Base-by-base conservation (phyloP, 1,140 invertebrate genomes). In the Panonychus citri region DNA sequence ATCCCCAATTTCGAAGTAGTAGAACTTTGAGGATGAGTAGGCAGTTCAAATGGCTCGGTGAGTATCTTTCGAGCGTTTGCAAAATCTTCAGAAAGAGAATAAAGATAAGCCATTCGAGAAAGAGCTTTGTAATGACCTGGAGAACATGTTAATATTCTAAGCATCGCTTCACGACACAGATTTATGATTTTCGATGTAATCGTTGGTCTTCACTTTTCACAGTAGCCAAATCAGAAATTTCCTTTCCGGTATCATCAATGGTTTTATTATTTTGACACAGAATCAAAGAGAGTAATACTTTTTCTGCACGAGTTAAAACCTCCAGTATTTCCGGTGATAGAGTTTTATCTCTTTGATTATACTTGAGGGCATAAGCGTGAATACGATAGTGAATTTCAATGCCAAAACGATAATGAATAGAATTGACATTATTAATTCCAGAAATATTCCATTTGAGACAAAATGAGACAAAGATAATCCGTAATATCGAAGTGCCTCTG, bases 41-140 rank as follows among this genome's bases (percentile, higher is more conserved):
- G 46, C 86, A 64, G 56, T 87, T 73, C 10, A 8, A 52, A 52
- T 30, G 13, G 25, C 28, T 34, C 40, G 1, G 55, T 15, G 21
- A 62, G 43, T 28, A 59, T 37, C 19, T 37, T 26, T 39, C 27
- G 26, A 3, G 56, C 62, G 5, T 34, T 52, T 54, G 39, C 12
- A 57, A 58, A 40, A 37, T 63, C 60, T 17, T 78, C 75, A 27
- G 81, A 83, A 57, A 81, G 75, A 65, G 81, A 83, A 67, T 81
- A 88, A 63, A 84, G 81, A 68, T 89, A 77, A 1, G 84, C 81
- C 28, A 94, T 67, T 58, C 87, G 75, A 68, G 90, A 93, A 27
- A 88, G 73, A 0, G 86, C 83, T 70, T 94, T 94, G 67, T 91
- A 93, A 71, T 95, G 87, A 62, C 85, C 81, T 0, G 84, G 79